phyloP scores from a whole-genome alignment of 2,113 vertebrate species.

The Zeus faber region DNA sequence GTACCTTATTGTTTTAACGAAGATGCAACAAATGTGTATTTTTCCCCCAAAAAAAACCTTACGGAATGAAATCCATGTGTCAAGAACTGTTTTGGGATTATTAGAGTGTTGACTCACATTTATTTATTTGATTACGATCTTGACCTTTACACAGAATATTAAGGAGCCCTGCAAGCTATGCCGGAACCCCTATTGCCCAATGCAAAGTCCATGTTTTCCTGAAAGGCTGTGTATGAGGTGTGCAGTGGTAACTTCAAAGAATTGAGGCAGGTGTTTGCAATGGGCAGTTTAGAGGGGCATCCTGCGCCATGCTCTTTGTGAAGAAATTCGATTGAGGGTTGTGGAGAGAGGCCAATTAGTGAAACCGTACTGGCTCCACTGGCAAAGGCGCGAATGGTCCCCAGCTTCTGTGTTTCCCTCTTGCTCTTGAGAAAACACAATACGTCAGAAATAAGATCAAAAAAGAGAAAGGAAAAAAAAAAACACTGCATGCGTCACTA shows the following conservation, averaged over 20 bases:
- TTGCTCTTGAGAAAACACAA: background rate
- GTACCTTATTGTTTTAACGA: no score
- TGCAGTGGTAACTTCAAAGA: background rate
- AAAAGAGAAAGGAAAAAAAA: background rate
- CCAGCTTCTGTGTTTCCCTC: background rate
- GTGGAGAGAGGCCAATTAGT: background rate
- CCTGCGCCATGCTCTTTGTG: background rate
- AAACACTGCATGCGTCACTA: background rate
- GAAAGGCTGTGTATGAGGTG: background rate
- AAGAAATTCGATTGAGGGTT: background rate
- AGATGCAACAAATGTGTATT: no score
- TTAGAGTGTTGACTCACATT: no score
- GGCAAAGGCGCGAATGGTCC: background rate
- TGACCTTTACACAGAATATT: background rate
- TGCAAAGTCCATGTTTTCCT: background rate
- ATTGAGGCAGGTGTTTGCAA: background rate
- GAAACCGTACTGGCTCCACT: background rate
- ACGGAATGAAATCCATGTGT: no score
- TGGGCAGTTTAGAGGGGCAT: background rate
- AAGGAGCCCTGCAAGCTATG: background rate
- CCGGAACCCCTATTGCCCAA: background rate
- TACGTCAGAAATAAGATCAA: no score
- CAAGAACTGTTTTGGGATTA: no score
- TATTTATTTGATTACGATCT: no score
- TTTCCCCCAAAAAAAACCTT: no score